A percentile compares a stretch with the other conserved stretches of the same genome.
These are phyloP conservation scores for Mystacornis crossleyi DNA, from an alignment of 2,113 vertebrate species.

Conservation along the genomic window DNA sequence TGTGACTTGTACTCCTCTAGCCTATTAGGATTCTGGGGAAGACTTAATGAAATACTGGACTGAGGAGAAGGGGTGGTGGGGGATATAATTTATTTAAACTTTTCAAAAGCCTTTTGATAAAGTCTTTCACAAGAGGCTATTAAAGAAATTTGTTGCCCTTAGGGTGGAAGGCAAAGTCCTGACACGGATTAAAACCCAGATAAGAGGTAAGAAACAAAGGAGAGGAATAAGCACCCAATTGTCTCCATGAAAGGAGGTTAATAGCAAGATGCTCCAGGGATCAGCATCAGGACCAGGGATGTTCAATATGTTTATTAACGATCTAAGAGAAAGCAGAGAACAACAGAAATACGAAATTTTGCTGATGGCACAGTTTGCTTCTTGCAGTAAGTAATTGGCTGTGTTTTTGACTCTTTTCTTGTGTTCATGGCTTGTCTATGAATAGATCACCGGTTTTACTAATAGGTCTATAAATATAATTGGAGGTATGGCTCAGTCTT, in stretches of 20 bases:
- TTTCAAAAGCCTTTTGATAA: conserved; percentile 71
- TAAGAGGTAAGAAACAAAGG: conserved; percentile 62
- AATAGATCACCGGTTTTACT: conserved; percentile 39
- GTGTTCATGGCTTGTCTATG: conserved; percentile 7
- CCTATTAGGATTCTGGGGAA: conserved; percentile 44
- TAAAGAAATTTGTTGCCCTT: conserved; percentile 60
- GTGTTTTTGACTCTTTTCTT: conserved; percentile 10
- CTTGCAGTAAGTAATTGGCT: conserved; percentile 47
- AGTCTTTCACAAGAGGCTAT: conserved; percentile 58
- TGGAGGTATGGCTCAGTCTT: background rate
- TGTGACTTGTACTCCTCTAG: background rate
- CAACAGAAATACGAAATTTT: conserved; percentile 60
- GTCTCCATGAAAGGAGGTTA: conserved; percentile 66
- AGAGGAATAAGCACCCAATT: conserved; percentile 52
- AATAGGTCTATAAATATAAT: conserved; percentile 58
- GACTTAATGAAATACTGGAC: conserved; percentile 46
- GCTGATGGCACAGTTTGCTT: conserved; percentile 54
- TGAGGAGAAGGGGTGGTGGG: background rate
- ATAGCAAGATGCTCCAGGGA: conserved; percentile 67
- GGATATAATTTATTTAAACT: conserved; percentile 63
- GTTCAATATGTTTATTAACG: conserved; percentile 72
- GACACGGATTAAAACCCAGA: conserved; percentile 64
- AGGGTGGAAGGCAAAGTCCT: conserved; percentile 54
- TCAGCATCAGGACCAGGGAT: conserved; percentile 40
- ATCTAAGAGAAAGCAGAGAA: conserved; percentile 51